Evolutionary conservation across 2,888 invertebrate genomes (phyloP).

Genomic region (Synanthedon formicaeformis): DNA sequence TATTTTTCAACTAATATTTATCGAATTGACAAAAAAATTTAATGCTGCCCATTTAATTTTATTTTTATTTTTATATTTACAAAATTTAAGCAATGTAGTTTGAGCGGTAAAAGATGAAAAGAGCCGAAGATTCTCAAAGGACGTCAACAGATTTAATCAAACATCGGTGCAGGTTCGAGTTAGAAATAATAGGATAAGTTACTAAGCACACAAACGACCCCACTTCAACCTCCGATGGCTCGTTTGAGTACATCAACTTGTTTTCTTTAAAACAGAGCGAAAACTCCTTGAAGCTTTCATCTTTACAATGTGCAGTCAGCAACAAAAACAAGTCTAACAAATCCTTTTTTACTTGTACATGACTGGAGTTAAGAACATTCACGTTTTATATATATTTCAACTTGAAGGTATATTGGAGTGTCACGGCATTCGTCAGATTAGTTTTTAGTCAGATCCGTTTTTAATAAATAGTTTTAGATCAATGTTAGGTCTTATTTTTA

Average conservation of each 20-base stretch:
- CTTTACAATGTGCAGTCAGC: background rate
- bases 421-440: too few species aligned
- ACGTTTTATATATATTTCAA: too few species aligned
- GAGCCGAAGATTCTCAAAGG: conserved; percentile 26
- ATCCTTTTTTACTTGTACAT: too few species aligned
- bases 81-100: background rate
- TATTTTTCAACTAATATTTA: too few species aligned
- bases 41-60: too few species aligned
- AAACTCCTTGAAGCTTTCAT: conserved; percentile 19
- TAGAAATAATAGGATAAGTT: conserved; percentile 68
- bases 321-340: background rate
- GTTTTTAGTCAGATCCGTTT: too few species aligned
- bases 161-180: conserved; percentile 54
- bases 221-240: conserved; percentile 50
- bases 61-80: background rate
- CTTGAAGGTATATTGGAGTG: too few species aligned
- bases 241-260: conserved; percentile 56
- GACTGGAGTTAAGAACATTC: too few species aligned
- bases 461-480: too few species aligned
- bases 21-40: too few species aligned
- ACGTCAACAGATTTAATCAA: conserved; percentile 61
- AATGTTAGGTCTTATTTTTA: too few species aligned
- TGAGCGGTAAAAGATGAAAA: conserved; percentile 57
- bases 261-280: conserved; percentile 58
- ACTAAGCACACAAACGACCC: conserved; percentile 52